Evolutionary conservation across 2,888 invertebrate genomes (phyloP).

Genomic region (Zaprionus lineosus): DNA sequence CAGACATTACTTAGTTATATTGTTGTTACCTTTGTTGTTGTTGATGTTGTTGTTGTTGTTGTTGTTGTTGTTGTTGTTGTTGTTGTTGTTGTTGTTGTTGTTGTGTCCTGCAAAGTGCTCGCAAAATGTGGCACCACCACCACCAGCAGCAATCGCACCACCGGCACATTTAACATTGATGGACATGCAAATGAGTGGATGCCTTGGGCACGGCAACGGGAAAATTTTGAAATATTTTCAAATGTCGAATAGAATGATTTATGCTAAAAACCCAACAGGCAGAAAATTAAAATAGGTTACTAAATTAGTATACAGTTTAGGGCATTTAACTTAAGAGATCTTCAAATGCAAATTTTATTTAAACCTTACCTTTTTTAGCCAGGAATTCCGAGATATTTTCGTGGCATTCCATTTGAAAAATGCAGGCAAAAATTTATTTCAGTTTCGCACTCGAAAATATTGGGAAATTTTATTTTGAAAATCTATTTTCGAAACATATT

Average conservation of each 20-base stretch:
- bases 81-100: neutral
- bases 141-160: neutral
- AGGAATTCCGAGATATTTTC: too few species aligned
- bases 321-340: too few species aligned
- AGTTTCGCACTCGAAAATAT: too few species aligned
- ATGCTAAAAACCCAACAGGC: slow-evolving; percentile 18
- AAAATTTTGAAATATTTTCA: slow-evolving; percentile 5
- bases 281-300: neutral
- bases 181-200: slow-evolving; percentile 29
- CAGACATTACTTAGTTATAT: slow-evolving; percentile 12
- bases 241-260: slow-evolving; percentile 29
- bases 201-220: slow-evolving; percentile 20
- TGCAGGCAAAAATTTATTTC: too few species aligned
- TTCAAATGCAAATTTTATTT: too few species aligned
- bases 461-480: too few species aligned
- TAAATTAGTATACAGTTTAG: too few species aligned
- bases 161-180: slow-evolving; percentile 33
- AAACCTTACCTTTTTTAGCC: too few species aligned
- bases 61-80: neutral
- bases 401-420: too few species aligned
- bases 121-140: neutral
- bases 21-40: neutral
- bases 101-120: slow-evolving; percentile 34
- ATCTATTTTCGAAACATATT: too few species aligned
- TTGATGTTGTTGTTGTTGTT: neutral